phyloP scores from a whole-genome alignment of 2,113 vertebrate genomes.

The Sakesphorus luctuosus region DNA sequence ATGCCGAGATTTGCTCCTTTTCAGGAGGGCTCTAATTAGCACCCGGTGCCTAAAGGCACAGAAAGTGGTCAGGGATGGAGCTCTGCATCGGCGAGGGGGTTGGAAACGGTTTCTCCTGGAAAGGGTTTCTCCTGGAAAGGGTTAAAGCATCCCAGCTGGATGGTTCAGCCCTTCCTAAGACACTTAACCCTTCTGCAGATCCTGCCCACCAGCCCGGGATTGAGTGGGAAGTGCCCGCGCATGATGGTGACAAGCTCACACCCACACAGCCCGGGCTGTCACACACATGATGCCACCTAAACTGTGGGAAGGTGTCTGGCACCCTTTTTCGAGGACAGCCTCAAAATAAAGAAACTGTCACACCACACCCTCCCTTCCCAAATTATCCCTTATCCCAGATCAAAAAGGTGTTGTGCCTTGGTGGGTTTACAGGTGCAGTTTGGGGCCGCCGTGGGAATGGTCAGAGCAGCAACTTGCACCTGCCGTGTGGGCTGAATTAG shows the following conservation, averaged over 20 bases:
- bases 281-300: neutral
- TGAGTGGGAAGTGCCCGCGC: neutral
- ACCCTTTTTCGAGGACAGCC: neutral
- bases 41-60: neutral
- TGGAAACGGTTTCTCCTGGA: neutral
- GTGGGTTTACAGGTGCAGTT: neutral
- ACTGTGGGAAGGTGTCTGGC: neutral
- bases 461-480: neutral
- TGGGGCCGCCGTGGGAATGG: rapidly evolving
- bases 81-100: neutral
- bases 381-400: neutral
- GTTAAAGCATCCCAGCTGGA: neutral
- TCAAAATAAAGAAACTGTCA: neutral
- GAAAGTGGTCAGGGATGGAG: neutral
- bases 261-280: neutral
- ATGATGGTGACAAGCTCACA: neutral
- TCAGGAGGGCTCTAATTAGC: neutral
- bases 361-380: rapidly evolving
- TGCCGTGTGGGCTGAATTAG: neutral
- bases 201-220: neutral
- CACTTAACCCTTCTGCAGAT: neutral
- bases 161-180: neutral
- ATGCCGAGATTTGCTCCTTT: neutral
- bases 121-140: neutral
- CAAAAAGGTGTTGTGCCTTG: rapidly evolving